A percentile compares a stretch with the other conserved stretches of the same genome.
phyloP scores from a whole-genome alignment of 2,797 vertebrate species.

The Sebastes minor region DNA sequence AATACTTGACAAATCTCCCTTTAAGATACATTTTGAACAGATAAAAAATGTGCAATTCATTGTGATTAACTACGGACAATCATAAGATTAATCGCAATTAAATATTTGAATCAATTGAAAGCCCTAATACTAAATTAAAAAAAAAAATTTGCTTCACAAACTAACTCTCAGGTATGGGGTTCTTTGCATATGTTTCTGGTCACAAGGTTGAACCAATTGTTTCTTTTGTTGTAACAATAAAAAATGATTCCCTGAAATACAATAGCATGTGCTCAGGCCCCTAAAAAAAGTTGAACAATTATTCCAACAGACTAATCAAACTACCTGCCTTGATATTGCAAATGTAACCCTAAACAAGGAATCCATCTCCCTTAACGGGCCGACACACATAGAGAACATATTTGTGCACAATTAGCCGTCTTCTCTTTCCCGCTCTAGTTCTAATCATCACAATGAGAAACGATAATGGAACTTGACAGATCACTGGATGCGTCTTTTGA shows the following conservation, averaged over 20 bases:
- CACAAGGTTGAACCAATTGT: not conserved
- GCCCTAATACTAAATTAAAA: too few relatives aligned
- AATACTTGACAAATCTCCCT: too few relatives aligned
- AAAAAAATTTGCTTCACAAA: too few relatives aligned
- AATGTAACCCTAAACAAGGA: not conserved
- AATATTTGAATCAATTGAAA: too few relatives aligned
- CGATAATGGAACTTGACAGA: constrained; percentile 55
- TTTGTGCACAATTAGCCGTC: constrained; percentile 37
- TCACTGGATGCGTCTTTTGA: constrained; percentile 53
- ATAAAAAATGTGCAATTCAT: too few relatives aligned
- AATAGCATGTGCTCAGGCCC: too few relatives aligned
- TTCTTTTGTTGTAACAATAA: not conserved
- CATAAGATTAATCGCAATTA: too few relatives aligned
- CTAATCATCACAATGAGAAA: constrained; percentile 49
- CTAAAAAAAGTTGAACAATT: not conserved
- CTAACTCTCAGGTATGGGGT: too few relatives aligned
- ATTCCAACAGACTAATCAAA: not conserved
- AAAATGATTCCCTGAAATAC: not conserved
- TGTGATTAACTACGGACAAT: too few relatives aligned
- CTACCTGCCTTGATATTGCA: not conserved
- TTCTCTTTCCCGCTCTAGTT: constrained; percentile 32
- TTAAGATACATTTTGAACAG: too few relatives aligned
- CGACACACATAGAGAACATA: constrained; percentile 12
- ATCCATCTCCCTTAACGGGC: not conserved
- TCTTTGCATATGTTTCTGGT: too few relatives aligned